Evolutionary conservation across 2,797 vertebrate species (phyloP), one percentile per base, ranked within the genome.

Genomic region (Stomatorhinus walkeri): DNA sequence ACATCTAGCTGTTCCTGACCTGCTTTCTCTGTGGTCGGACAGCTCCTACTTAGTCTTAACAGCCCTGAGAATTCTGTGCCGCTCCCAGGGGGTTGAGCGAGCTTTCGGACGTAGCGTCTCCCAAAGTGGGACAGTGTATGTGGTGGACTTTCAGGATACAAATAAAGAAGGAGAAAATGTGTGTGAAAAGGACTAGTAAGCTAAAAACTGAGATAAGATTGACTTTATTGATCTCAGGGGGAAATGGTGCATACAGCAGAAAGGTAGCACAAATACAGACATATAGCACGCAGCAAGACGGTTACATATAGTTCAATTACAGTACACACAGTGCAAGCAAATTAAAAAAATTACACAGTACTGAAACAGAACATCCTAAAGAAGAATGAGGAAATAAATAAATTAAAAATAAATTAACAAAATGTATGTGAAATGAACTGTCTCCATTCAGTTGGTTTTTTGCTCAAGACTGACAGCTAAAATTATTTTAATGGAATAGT

Each of bases 1-100:
- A 87, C 89, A 88, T 86, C 88, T 88, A 76, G 36, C 19, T 51
- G 86, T 76, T 72, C 7, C 79, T 90, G 90, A 89, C 90, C 91
- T 85, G 89, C 49, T 91, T 90, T 89, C 64, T 88, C n/a, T 16
- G 1, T 40, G 83, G 43, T 76, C 56, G 16, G 22, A 24, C 40
- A 36, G 32, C 22, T 85, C 64, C 36, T 16, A 1, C 51, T 46
- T 40, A 3, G 51, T 51, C 36, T 64, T 52, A 87, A 84, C 9
- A 7, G 86, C 46, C 89, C 40, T 48, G 22, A 36, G 32, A 61
- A 19, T 7, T 16, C 22, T 3, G 43, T 49, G 46, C n/a, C 1
- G 2, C 22, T 84, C 85, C 52, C 51, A 59, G 2, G 46, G 43
- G 81, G 19, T 48, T 8, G 3, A 84, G 81, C 16, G 14, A n/a